Evolutionary conservation across 2,888 invertebrate species (phyloP), one percentile per base, ranked within the genome.

Genomic region (Drosophila tanythrix): DNA sequence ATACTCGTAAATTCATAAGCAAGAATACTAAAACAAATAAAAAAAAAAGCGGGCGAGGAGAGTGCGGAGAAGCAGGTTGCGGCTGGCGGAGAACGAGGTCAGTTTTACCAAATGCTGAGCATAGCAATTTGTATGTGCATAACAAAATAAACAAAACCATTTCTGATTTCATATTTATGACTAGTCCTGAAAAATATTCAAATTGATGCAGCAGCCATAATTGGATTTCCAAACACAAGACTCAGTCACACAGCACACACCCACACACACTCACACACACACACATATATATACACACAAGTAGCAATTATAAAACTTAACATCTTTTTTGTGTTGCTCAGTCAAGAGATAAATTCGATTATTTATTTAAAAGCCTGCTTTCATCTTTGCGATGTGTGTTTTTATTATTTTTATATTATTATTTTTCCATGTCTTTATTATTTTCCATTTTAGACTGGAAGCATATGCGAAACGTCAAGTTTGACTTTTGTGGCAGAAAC

Each of bases 121-220:
- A 65, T 57, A 62, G 40, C 70, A 75, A 74, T 69, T 74, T 76
- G 27, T 70, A 52, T 74, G 56, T 64, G 38, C 70, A 76, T 74
- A 76, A 33, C 48, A 68, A 60, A 69, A 62, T 58, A 52, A 65
- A 80, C 67, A 74, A 74, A 73, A 56, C 66, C 61, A 79, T 66
- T 72, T 52, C 76, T 70, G 69, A 74, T 82, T 74, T 79, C 66
- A 80, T 88, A 83, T 83, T 83, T 88, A 83, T 88, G 87, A 71
- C 58, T 43, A n/a, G 53, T 36, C 64, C 69, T 29, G n/a, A 38
- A 79, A 70, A 76, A 68, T 80, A 88, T 83, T 74, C 68, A 86
- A 72, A 79, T 88, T 63, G 71, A 71, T 66, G 77, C 67, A 71
- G 61, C 36, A 57, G 27, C 35, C 51, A 64, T 76, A 78, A 78